Evolutionary conservation across 2,797 vertebrate genomes (phyloP).

Genomic region (Tadarida brasiliensis): DNA sequence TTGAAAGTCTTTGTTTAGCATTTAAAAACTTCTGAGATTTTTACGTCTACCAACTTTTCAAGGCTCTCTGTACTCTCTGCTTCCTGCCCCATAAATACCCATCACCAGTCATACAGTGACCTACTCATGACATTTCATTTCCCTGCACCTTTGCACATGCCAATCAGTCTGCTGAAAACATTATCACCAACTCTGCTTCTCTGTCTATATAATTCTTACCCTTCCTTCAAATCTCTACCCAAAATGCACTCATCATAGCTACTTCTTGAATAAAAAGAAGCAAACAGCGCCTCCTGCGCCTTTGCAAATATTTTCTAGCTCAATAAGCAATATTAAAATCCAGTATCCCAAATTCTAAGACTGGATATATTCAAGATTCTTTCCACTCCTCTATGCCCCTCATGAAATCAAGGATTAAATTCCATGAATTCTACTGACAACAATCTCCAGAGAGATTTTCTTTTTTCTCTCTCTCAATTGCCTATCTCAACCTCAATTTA

Average conservation of each 20-base stretch:
- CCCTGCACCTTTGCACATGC: not conserved
- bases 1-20: not conserved
- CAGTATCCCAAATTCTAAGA: not conserved
- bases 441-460: not conserved
- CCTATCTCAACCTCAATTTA: not conserved
- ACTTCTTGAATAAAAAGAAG: not conserved
- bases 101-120: not conserved
- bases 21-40: conserved; percentile 28
- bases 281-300: not conserved
- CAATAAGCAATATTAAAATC: not conserved
- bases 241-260: not conserved
- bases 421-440: not conserved
- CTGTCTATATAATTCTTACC: not conserved
- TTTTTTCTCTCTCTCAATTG: not conserved
- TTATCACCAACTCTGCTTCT: not conserved
- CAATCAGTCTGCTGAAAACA: not conserved
- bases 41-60: not conserved
- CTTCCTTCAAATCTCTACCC: not conserved
- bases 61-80: not conserved
- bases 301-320: not conserved
- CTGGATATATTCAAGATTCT: not conserved
- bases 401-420: conserved; percentile 35
- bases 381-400: not conserved
- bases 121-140: not conserved
- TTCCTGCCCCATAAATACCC: not conserved